These are phyloP conservation scores for Pipa parva DNA, from an alignment of 2,113 vertebrate species.

Conservation along the genomic window DNA sequence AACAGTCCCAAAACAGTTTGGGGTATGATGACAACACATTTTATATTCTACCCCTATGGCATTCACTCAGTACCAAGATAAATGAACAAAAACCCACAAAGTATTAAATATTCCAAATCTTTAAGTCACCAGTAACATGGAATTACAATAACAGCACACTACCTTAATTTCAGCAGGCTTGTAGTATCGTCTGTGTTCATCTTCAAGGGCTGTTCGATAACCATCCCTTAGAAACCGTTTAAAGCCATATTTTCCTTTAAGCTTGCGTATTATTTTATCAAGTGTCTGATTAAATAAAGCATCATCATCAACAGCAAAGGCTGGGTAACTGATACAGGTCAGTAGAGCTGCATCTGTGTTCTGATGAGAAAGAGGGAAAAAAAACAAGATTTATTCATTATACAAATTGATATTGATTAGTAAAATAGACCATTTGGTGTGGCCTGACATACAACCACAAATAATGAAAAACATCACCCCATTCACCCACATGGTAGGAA, in stretches of 20 bases:
- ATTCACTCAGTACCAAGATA: too few species aligned
- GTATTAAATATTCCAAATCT: too few species aligned
- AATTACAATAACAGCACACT: not conserved
- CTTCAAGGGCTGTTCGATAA: slow-evolving; percentile 86
- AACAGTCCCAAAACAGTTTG: too few species aligned
- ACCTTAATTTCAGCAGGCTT: slow-evolving; percentile 98
- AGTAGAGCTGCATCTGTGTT: slow-evolving; percentile 93
- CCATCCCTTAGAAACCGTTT: slow-evolving; percentile 92
- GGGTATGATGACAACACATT: too few species aligned
- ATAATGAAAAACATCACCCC: too few species aligned
- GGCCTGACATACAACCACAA: too few species aligned
- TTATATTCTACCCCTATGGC: too few species aligned
- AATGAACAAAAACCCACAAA: too few species aligned
- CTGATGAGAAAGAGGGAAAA: slow-evolving; percentile 55
- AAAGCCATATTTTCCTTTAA: slow-evolving; percentile 90
- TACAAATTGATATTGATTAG: too few species aligned
- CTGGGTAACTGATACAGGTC: slow-evolving; percentile 92
- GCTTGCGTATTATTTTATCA: slow-evolving; percentile 88
- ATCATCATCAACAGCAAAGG: slow-evolving; percentile 92
- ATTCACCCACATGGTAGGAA: too few species aligned
- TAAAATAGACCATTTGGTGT: too few species aligned
- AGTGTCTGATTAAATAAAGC: slow-evolving; percentile 85
- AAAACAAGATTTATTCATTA: too few species aligned
- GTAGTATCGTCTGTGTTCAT: slow-evolving; percentile 82
- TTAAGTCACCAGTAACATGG: not conserved